Conservation (phyloP, 37 sponge, comb jelly and placozoan genomes). For the Beroe ovata region DNA sequence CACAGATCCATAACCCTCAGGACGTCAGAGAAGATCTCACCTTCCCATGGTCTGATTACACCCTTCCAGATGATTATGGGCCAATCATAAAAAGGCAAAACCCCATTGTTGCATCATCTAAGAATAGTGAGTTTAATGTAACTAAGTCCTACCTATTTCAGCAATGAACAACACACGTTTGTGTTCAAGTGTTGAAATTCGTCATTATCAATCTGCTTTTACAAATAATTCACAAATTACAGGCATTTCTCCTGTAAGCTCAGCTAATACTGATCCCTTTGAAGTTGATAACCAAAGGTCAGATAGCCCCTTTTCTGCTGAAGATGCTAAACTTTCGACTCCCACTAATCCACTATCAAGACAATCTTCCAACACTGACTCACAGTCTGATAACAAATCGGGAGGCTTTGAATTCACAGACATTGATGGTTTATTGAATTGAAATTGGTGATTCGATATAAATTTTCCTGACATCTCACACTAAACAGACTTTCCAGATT, state of each 20-base stretch:
- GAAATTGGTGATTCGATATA: too few species aligned
- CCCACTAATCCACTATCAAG: neutral
- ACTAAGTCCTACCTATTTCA: too few species aligned
- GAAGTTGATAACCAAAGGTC: neutral
- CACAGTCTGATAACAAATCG: neutral
- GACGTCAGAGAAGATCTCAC: slow-evolving; percentile 16
- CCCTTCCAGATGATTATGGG: slow-evolving; percentile 39
- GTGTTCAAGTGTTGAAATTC: too few species aligned
- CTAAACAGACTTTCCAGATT: too few species aligned
- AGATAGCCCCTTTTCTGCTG: neutral
- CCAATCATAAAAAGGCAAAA: neutral
- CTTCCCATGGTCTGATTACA: slow-evolving; percentile 63
- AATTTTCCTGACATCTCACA: too few species aligned
- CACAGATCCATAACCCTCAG: too few species aligned
- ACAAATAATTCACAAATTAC: too few species aligned
- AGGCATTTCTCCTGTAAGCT: neutral
- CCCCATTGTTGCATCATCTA: neutral
- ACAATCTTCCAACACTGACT: neutral
- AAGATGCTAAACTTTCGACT: neutral
- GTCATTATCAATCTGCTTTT: too few species aligned
- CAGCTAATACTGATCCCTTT: slow-evolving; percentile 20
- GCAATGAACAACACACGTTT: too few species aligned
- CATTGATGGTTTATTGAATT: neutral
- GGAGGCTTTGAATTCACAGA: slow-evolving; percentile 58
- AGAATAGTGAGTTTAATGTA: neutral